Evolutionary conservation across 35 echinoderm and acorn worm genomes (phyloP), one percentile per base, ranked within the genome.

Genomic region (Anneissia japonica): DNA sequence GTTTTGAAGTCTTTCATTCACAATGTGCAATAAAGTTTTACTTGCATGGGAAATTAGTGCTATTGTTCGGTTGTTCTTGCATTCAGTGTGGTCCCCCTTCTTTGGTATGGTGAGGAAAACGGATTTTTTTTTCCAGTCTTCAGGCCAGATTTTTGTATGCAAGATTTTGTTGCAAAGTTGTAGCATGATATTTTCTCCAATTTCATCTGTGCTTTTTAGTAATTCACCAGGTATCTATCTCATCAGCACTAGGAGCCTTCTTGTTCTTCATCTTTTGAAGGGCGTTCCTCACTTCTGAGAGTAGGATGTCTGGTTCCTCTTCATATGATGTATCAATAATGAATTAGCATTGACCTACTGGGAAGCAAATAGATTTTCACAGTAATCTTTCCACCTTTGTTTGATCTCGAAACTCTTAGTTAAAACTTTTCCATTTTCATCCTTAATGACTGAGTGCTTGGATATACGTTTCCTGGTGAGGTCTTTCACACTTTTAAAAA

Each of bases 41-140:
- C 87, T 89, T 3, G 80, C 87, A 84, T 89, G 87, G 73, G 79
- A 46, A 19, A 89, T 89, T 1, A 89, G 35, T 31, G 41, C 34
- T 32, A 89, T 89, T 0, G 87, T 89, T 12, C 80, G 36, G 40
- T 84, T 80, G 87, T 89, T 89, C 36, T 80, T 81, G 73, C 87
- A 89, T 38, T 89, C 80, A 13, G 73, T 82, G 30, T 31, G 43
- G 73, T 89, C 87, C 39, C 87, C 87, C 39, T 89, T 84, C 37
- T 89, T 89, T 41, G 87, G 81, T 10, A 89, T 79, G 13, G 75
- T 77, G 10, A 35, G 31, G 75, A 77, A 77, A 31, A 77, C 35
- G 73, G 87, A 72, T 34, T 79, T 30, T 73, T 55, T 30, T 41
- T 84, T 89, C 72, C 36, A 83, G 31, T 89, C 87, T 36, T 38